Percentiles rank a stretch among this genome's conserved stretches.
Evolutionary conservation across 2,797 vertebrate genomes (phyloP).

Genomic region (Tinamus major): DNA sequence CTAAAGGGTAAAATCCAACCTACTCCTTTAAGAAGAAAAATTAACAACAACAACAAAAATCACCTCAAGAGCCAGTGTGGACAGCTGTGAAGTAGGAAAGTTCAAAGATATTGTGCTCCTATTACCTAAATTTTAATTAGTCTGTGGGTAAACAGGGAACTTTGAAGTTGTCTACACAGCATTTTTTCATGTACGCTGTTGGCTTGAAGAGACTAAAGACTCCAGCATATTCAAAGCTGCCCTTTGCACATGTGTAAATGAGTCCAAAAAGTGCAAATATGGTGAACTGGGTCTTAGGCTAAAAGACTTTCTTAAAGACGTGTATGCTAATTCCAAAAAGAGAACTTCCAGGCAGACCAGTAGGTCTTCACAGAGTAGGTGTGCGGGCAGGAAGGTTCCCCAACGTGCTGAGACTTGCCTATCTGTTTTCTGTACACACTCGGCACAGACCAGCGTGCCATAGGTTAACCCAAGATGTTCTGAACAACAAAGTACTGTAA

Average conservation of each 20-base stretch:
- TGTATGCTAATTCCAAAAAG: background rate
- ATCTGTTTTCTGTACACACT: background rate
- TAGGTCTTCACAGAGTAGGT: background rate
- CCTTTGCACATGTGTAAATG: background rate
- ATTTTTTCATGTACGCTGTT: background rate
- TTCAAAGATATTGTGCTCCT: slow-evolving; percentile 26
- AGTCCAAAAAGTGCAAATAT: background rate
- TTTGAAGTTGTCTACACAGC: slow-evolving; percentile 13
- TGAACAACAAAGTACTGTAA: background rate
- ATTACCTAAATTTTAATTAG: slow-evolving; percentile 47
- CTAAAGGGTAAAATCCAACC: background rate
- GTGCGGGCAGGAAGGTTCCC: background rate
- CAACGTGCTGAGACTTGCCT: background rate
- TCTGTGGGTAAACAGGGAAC: background rate
- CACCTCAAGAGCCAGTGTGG: background rate
- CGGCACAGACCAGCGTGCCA: background rate
- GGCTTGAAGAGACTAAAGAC: slow-evolving; percentile 25
- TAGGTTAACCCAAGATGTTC: background rate
- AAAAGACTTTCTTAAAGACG: background rate
- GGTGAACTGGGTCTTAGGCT: background rate
- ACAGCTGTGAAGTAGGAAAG: slow-evolving; percentile 15
- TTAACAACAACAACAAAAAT: background rate
- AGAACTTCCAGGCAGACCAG: background rate
- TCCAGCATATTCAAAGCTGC: slow-evolving; percentile 20
- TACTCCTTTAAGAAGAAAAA: background rate